phyloP scores from a whole-genome alignment of 2,797 vertebrate species.

The Cichlasoma orientale region DNA sequence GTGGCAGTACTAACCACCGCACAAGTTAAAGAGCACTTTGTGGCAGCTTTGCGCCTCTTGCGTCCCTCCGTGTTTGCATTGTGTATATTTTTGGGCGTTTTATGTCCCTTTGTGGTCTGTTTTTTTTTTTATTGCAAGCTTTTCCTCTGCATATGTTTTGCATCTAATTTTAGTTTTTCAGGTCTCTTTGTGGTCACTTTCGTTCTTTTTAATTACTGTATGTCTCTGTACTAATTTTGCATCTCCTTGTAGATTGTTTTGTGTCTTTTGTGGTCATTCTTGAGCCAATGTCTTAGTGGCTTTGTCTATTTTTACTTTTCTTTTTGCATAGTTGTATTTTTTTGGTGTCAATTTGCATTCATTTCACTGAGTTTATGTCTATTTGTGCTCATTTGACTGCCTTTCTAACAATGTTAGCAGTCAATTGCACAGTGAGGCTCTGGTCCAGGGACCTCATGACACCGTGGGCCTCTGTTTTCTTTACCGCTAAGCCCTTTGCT shows the following conservation, averaged over 20 bases:
- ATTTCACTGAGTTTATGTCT: not conserved
- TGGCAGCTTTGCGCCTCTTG: not conserved
- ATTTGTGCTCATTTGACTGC: not conserved
- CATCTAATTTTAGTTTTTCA: not conserved
- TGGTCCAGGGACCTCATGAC: not conserved
- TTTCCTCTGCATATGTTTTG: not conserved
- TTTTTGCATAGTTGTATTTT: not conserved
- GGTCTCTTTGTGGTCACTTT: not conserved
- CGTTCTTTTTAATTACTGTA: not conserved
- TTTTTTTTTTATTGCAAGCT: not conserved
- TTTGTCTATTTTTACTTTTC: not conserved
- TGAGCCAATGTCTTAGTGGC: no score
- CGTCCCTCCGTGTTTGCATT: rapidly evolving
- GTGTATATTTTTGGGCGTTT: not conserved
- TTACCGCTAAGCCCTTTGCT: not conserved
- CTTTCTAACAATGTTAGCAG: not conserved
- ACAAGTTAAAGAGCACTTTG: not conserved
- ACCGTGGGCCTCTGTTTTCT: not conserved
- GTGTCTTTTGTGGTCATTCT: no score
- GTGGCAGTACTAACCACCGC: not conserved
- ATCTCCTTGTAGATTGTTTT: no score
- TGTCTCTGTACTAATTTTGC: not conserved
- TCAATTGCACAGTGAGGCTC: not conserved
- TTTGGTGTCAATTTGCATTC: not conserved
- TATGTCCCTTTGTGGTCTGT: not conserved